A percentile compares a stretch with the other conserved stretches of the same genome.
Conservation (phyloP, 2,888 invertebrate genomes). For the Tanaodytes sp. region DNA sequence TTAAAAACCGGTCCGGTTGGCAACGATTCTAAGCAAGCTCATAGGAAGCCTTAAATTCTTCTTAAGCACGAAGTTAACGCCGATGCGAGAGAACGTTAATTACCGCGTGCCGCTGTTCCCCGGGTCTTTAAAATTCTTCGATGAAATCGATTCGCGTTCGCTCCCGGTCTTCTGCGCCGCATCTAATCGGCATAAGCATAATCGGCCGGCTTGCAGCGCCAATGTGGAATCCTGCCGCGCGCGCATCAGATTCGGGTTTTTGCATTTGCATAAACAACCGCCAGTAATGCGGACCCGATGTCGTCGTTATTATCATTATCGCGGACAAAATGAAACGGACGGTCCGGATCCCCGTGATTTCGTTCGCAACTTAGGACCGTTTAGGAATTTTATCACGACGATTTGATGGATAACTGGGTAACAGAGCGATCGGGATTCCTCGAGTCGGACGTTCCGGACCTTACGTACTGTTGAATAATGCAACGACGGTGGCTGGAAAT, state of each 20-base stretch:
- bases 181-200: slow-evolving; percentile 48
- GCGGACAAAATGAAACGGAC: no score
- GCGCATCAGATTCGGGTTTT: slow-evolving; percentile 24
- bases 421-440: no score
- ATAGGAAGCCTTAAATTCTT: slow-evolving; percentile 49
- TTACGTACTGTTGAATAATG: no score
- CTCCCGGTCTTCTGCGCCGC: slow-evolving; percentile 50
- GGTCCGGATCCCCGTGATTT: no score
- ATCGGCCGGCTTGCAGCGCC: slow-evolving; percentile 19
- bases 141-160: slow-evolving; percentile 53
- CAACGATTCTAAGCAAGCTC: slow-evolving; percentile 48
- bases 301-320: slow-evolving; percentile 24
- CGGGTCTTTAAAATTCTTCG: slow-evolving; percentile 52
- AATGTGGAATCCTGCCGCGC: slow-evolving; percentile 34
- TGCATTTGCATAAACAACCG: slow-evolving; percentile 41
- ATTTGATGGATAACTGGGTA: no score
- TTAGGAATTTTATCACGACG: no score
- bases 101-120: slow-evolving; percentile 48
- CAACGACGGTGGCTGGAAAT: no score
- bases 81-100: slow-evolving; percentile 54
- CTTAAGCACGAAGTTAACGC: slow-evolving; percentile 50
- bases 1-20: slow-evolving; percentile 36
- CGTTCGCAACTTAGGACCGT: no score
- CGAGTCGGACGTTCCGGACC: no score
- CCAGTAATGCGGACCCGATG: no score